Evolutionary conservation across 2,113 vertebrate species (phyloP), one percentile per base, ranked within the genome.

Genomic region (Synchiropus splendidus): DNA sequence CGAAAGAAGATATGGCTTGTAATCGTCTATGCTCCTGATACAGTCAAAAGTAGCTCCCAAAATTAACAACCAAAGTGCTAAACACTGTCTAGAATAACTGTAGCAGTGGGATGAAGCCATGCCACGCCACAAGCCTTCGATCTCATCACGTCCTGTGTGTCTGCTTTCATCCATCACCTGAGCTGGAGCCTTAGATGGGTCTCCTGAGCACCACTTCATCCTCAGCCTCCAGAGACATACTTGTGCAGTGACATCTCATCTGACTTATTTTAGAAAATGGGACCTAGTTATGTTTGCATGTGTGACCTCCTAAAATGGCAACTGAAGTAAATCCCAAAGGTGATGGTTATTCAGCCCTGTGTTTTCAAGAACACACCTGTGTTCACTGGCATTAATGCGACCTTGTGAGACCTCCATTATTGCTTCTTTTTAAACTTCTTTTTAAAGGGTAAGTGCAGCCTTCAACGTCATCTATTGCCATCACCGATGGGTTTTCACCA

Each of bases 231-330:
- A 48, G 78, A 81, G 57, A 33, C 60, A 70, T 57, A 54, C 52
- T 67, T 58, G 43, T 62, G 56, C 45, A 31, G 10, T 61, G 63
- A 79, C 58, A 57, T 57, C 36, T 42, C 16, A 52, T 68, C 56
- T 65, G 50, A 58, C 47, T 78, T 64, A 63, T 64, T 74, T 76
- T 74, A 76, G 64, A 48, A 36, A 49, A 51, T 3, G 1, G 21
- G 52, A 47, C 48, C 48, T 51, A 37, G 66, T 60, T 68, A 64
- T 76, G 58, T 60, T 74, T 33, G 38, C 45, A 42, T 61, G 41
- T 51, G 76, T 62, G n/a, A n/a, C 88, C 78, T 51, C 89, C 85
- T 48, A 89, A 89, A 84, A 91, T 87, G 86, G 89, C 64, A 82
- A 82, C 64, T 56, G 52, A 79, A 80, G 60, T 43, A 52, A 78